Evolutionary conservation across 2,797 vertebrate genomes (phyloP).

Genomic region (Manis javanica): DNA sequence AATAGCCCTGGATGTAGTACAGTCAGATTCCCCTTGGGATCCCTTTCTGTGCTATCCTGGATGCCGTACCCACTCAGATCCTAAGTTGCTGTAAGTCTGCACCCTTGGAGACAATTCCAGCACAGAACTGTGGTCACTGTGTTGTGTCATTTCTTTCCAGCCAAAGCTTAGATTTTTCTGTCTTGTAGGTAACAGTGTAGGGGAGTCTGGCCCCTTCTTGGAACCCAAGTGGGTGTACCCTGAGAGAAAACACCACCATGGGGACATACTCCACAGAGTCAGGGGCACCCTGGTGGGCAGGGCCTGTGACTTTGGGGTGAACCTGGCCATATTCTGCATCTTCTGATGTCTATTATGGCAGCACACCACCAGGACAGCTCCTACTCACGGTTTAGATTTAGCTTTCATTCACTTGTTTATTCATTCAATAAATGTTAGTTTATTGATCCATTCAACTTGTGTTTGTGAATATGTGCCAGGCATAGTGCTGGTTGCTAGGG

Average conservation of each 20-base stretch:
- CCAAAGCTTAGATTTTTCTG: background rate
- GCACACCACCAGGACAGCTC: background rate
- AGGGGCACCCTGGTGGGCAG: background rate
- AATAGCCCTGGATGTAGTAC: background rate
- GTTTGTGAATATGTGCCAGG: background rate
- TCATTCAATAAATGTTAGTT: background rate
- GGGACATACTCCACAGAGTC: background rate
- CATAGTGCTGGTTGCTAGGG: background rate
- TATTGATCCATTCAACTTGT: background rate
- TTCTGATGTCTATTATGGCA: background rate
- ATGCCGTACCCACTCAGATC: background rate
- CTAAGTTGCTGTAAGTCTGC: background rate
- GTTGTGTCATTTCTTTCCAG: background rate
- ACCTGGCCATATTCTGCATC: background rate
- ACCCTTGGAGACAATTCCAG: background rate
- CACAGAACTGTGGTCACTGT: rapidly evolving
- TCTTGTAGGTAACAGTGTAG: background rate
- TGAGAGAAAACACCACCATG: background rate
- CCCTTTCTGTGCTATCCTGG: background rate
- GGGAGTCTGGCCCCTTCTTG: background rate
- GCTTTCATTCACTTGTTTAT: background rate
- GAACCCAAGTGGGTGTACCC: background rate
- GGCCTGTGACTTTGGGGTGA: background rate
- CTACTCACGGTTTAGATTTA: background rate
- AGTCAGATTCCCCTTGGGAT: background rate